Evolutionary conservation across 1,140 invertebrate genomes (phyloP).

Genomic region (Euglossa dilemma): DNA sequence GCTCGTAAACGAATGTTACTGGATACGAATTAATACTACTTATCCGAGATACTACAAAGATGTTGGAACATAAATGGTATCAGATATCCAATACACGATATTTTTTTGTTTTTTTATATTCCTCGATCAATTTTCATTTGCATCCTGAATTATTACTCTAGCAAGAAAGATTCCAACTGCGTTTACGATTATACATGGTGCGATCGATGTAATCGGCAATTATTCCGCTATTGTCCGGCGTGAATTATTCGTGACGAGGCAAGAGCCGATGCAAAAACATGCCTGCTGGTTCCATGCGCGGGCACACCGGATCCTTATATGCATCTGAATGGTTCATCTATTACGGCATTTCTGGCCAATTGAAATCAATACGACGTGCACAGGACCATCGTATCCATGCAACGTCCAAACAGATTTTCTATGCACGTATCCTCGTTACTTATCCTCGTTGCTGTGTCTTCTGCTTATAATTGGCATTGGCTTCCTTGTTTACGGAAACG

Average conservation of each 20-base stretch:
- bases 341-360: not conserved
- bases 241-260: constrained; percentile 29
- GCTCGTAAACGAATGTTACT: too few species aligned
- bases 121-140: not conserved
- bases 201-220: not conserved
- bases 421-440: constrained; percentile 5
- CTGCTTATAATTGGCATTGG: constrained; percentile 1
- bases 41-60: too few species aligned
- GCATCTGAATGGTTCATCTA: constrained; percentile 38
- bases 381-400: not conserved
- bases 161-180: not conserved
- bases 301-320: constrained; percentile 8
- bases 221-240: constrained; percentile 24
- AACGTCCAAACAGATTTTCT: constrained; percentile 1
- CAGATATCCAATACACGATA: too few species aligned
- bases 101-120: too few species aligned
- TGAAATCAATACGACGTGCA: constrained; percentile 18
- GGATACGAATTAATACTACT: too few species aligned
- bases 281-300: not conserved
- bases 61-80: too few species aligned
- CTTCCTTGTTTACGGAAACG: constrained; percentile 1
- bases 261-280: constrained; percentile 16
- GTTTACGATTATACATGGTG: not conserved
- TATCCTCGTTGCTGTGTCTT: not conserved
- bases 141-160: not conserved